phyloP scores from a whole-genome alignment of 2,113 vertebrate species.

The Campylomormyrus tamandua region DNA sequence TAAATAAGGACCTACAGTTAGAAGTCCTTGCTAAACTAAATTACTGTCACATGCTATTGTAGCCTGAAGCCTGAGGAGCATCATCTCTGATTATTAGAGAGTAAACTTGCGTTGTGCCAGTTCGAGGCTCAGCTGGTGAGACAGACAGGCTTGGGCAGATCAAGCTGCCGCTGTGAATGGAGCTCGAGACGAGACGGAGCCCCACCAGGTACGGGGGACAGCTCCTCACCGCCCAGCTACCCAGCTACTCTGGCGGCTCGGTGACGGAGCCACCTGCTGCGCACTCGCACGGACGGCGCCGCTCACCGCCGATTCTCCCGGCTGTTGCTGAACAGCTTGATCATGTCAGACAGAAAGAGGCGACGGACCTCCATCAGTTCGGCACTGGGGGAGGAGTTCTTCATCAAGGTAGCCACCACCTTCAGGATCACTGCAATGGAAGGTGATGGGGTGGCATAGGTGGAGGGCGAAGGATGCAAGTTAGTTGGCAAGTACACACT shows the following conservation, averaged over 20 bases:
- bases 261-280: too few species aligned
- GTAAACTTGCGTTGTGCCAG: not conserved
- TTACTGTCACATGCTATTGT: not conserved
- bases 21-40: not conserved
- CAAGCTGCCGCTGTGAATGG: too few species aligned
- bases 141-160: not conserved
- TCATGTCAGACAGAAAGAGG: slow-evolving; percentile 97
- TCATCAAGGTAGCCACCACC: slow-evolving; percentile 92
- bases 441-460: not conserved
- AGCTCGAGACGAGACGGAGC: not conserved
- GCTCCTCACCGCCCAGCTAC: not conserved
- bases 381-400: slow-evolving; percentile 87
- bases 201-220: not conserved
- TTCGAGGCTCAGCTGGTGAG: not conserved
- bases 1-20: not conserved
- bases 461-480: not conserved
- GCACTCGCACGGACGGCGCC: not conserved
- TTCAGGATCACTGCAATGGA: slow-evolving; percentile 87
- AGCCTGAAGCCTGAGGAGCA: not conserved
- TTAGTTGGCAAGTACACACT: not conserved
- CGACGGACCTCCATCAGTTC: slow-evolving; percentile 97
- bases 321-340: slow-evolving; percentile 98
- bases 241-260: not conserved
- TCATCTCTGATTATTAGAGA: not conserved
- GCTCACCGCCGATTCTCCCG: slow-evolving; percentile 92